Base-by-base conservation (phyloP, 2,888 invertebrate genomes). In the Macropis europaea region DNA sequence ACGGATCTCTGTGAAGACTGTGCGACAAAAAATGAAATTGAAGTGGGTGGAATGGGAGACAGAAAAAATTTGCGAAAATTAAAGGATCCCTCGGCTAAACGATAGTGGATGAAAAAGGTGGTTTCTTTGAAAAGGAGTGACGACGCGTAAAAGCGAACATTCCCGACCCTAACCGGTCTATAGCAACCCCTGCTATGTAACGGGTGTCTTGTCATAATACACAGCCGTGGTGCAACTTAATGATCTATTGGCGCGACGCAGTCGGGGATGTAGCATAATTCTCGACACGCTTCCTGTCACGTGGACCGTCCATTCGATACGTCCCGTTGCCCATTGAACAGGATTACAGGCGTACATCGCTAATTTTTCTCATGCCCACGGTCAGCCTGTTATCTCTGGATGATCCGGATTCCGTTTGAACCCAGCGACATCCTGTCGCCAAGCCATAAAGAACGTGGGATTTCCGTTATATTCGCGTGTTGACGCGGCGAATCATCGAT, bases 131-230 rank as follows among this genome's bases (percentile, higher is more conserved):
- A 68, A 56, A 50, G 57, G 52, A 62, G 69, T 70, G 81, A 75
- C 70, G 66, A 64, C 15, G 59, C 42, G 72, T 64, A 81, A 81
- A 75, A 81, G 56, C 64, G 75, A 67, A 52, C 62, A 26, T 19
- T 28, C 53, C 47, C 34, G 34, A 47, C 48, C 53, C 42, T 61
- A 43, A 34, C 22, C 22, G 24, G 11, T 19, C 43, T 5, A 45
- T n/a, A n/a, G n/a, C n/a, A 66, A 67, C 76, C 67, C 73, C 62
- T 32, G 42, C 45, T n/a, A n/a, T n/a, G 64, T 62, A 70, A 72
- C 73, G 75, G 66, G 59, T 67, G 79, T 86, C 87, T 88, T 86
- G 87, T 89, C 88, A 87, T 88, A 89, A 88, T 87, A 86, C 84
- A 81, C 84, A 81, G 79, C 82, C 68, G 70, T 82, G 67, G 79